Base-by-base conservation (phyloP, 2,113 vertebrate species). In the Passerina amoena region DNA sequence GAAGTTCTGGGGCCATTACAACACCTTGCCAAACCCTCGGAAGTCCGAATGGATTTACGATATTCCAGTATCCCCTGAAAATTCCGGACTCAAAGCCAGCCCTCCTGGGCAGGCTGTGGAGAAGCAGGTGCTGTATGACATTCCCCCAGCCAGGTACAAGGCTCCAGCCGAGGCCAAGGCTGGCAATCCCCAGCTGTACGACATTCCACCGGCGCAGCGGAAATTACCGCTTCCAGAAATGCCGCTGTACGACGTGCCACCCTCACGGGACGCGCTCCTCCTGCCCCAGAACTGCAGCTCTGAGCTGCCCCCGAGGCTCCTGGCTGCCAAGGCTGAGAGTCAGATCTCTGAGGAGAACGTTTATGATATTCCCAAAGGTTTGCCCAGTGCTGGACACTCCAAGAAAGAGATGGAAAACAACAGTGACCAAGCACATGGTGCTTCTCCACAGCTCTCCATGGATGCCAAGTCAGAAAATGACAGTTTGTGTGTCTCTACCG, bases 1-100 rank as follows among this genome's bases (percentile, higher is more conserved):
- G 56, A 98, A 72, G 48, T 50, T 33, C 13, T 54, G 61, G 47
- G 60, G 60, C 50, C 90, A 92, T n/a, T 99, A 87, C 95, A 98
- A 80, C 33, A 98, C 98, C 1, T 72, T 99, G 38, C 98, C 98
- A 24, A 98, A 56, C 35, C 98, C 97, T n/a, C 94, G 65, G 8
- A 99, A 98, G 48, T 97, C 98, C 13, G 98, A 98, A 25, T 99
- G 99, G 99, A 98, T 98, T 92, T 99, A 99, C 16, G 98, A 99
- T 54, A 97, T 98, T 4, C 99, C 99, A 1, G 91, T 97, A 10
- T 94, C 98, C 59, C 96, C 97, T 1, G 97, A 98, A 72, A 98
- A 98, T 90, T 70, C 90, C 37, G n/a, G 66, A 10, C 38, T 79
- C 40, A 96, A 92, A 38, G 48, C 88, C 4, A 22, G 13, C 2